phyloP scores from a whole-genome alignment of 2,113 vertebrate genomes.

The Poecilia latipinna region DNA sequence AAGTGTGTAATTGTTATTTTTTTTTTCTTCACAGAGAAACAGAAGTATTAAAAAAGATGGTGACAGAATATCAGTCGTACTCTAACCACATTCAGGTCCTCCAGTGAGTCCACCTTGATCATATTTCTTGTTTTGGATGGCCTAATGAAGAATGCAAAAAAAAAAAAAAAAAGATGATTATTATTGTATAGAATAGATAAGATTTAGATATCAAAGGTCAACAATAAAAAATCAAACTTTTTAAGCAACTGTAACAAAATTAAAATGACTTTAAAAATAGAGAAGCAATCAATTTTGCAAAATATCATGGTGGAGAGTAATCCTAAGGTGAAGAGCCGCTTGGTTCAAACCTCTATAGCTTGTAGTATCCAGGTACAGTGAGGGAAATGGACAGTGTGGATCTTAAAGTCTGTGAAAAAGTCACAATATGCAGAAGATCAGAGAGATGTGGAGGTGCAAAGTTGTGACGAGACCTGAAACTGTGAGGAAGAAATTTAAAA shows the following conservation, averaged over 20 bases:
- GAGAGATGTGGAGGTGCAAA: too few species aligned
- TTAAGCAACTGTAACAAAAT: not conserved
- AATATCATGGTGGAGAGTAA: too few species aligned
- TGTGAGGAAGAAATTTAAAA: too few species aligned
- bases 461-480: too few species aligned
- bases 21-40: slow-evolving; percentile 67
- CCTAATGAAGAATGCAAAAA: not conserved
- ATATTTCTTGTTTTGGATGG: not conserved
- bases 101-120: slow-evolving; percentile 58
- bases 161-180: not conserved
- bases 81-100: slow-evolving; percentile 71
- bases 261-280: not conserved
- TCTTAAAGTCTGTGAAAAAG: not conserved
- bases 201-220: not conserved
- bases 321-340: too few species aligned
- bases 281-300: too few species aligned
- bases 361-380: not conserved
- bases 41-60: slow-evolving; percentile 58
- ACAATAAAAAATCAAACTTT: not conserved
- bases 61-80: slow-evolving; percentile 68
- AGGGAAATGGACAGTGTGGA: not conserved
- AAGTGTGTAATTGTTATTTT: not conserved
- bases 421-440: not conserved
- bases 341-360: too few species aligned
- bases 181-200: not conserved